phyloP scores from a whole-genome alignment of 1,140 invertebrate species.

The Drosophila trapezifrons region DNA sequence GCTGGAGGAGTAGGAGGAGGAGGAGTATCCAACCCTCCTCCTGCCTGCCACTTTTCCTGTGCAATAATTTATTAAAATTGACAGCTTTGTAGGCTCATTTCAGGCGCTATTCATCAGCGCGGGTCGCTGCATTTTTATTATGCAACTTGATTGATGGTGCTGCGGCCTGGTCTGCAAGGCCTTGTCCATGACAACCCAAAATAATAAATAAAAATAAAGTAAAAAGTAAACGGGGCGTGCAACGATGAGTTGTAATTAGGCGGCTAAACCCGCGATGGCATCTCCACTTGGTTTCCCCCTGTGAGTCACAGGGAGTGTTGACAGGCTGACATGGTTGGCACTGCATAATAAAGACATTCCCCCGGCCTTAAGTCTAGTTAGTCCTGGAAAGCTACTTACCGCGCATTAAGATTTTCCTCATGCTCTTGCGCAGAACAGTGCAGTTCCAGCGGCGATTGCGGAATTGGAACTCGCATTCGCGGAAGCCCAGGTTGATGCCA shows the following conservation, averaged over 20 bases:
- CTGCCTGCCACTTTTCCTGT: conserved; percentile 46
- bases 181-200: conserved; percentile 54
- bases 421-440: conserved; percentile 90
- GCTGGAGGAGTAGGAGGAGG: background rate
- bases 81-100: conserved; percentile 84
- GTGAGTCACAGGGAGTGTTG: conserved; percentile 52
- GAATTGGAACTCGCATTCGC: conserved; percentile 94
- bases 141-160: conserved; percentile 83
- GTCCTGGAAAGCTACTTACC: conserved; percentile 85
- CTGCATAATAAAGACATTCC: conserved; percentile 55
- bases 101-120: conserved; percentile 82
- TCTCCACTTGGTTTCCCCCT: conserved; percentile 22
- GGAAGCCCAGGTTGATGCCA: conserved; percentile 91
- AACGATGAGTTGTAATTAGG: conserved; percentile 76
- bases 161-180: conserved; percentile 51
- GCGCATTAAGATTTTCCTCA: conserved; percentile 91
- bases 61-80: conserved; percentile 84
- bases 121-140: conserved; percentile 80
- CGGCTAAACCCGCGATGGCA: conserved; percentile 36
- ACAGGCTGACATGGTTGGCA: conserved; percentile 43
- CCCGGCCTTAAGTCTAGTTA: conserved; percentile 8
- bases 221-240: conserved; percentile 37
- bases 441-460: conserved; percentile 93
- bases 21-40: background rate
- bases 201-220: conserved; percentile 6